Evolutionary conservation across 2,113 vertebrate species (phyloP), one percentile per base, ranked within the genome.

Genomic region (Eurystomus gularis): DNA sequence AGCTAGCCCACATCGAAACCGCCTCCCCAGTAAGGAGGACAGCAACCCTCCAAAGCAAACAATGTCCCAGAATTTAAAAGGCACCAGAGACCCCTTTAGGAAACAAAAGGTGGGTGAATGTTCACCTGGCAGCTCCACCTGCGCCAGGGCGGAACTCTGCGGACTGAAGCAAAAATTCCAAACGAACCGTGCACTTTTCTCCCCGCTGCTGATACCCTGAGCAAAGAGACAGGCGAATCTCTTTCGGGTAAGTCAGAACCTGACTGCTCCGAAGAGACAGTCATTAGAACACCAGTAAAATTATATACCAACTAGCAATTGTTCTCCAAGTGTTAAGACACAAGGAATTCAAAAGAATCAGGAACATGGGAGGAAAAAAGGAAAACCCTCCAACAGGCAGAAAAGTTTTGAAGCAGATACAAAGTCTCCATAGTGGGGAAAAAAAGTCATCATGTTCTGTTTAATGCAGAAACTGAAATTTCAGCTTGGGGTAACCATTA

Each of bases 401-500:
- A 86, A 81, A 79, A 55, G 54, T 90, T 96, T 93, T 86, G 84
- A 92, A 83, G 35, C 54, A 86, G 62, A 83, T 86, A 76, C 60
- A 89, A n/a, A 68, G 48, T 65, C 70, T 96, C 71, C 81, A 70
- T 69, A 96, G 60, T 72, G 28, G 19, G 28, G 29, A 13, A 26
- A 19, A 60, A 61, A 42, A 18, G 85, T 61, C 42, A 70, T 25
- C 88, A n/a, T 37, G 35, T 79, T 94, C 83, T 90, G 35, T 80
- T 97, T 95, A 95, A 94, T 61, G 94, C 77, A 94, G 88, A 88
- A 96, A 77, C 73, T 66, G 92, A 95, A 95, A 97, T 90, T 97
- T 95, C 80, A 82, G 51, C 79, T 97, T 80, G 88, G 89, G 76
- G 65, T 90, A 97, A 58, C 10, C 66, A 52, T 92, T 93, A n/a